phyloP scores from a whole-genome alignment of 2,797 vertebrate genomes.

The Morus bassanus region DNA sequence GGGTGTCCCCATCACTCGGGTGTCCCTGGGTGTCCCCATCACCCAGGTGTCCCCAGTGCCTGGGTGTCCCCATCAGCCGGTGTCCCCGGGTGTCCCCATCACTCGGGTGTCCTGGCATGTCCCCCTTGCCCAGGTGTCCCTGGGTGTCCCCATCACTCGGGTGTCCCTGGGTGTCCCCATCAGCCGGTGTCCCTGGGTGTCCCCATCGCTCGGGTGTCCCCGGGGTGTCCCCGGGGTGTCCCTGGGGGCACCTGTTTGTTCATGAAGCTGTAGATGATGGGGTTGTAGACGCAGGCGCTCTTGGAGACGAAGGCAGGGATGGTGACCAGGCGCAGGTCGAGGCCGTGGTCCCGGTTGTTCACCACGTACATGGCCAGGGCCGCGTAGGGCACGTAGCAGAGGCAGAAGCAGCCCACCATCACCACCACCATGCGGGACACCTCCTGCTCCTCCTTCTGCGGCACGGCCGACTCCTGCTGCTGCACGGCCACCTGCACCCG shows the following conservation, averaged over 20 bases:
- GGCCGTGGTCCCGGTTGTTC: slow-evolving; percentile 78
- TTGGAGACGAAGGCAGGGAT: slow-evolving; percentile 87
- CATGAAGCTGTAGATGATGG: slow-evolving; percentile 81
- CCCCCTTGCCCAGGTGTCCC: too few relatives aligned
- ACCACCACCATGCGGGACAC: slow-evolving; percentile 86
- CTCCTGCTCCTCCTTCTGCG: slow-evolving; percentile 86
- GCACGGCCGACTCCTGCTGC: slow-evolving; percentile 85
- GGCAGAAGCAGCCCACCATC: slow-evolving; percentile 84
- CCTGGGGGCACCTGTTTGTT: slow-evolving; percentile 82
- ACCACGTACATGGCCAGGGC: slow-evolving; percentile 84
- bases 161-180: background rate
- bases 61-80: too few relatives aligned
- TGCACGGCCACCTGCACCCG: slow-evolving; percentile 79
- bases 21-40: too few relatives aligned
- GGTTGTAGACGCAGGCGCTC: slow-evolving; percentile 83
- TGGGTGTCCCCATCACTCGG: too few relatives aligned
- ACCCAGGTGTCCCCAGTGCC: too few relatives aligned
- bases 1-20: too few relatives aligned
- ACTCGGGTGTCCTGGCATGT: too few relatives aligned
- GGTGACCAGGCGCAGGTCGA: slow-evolving; percentile 80
- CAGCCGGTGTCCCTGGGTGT: background rate
- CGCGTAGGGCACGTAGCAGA: slow-evolving; percentile 84
- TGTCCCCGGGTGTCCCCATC: too few relatives aligned
- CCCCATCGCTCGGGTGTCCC: too few relatives aligned
- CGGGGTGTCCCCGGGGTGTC: too few relatives aligned